These are phyloP conservation scores for Tetraneura akinire DNA, from an alignment of 1,140 invertebrate species.

Conservation along the genomic window DNA sequence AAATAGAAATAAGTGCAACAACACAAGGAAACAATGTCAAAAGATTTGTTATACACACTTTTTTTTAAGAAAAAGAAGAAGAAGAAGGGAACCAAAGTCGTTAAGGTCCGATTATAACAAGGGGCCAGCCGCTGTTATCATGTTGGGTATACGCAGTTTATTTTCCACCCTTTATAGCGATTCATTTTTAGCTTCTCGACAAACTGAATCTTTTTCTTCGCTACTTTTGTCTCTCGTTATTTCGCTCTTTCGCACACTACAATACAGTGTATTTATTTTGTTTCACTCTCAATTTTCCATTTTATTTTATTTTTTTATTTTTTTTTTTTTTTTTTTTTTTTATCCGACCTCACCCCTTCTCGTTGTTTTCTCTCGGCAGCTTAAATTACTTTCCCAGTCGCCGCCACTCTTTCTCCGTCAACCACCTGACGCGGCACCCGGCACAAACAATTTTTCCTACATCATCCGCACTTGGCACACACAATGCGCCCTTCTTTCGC, in stretches of 20 bases:
- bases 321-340: constrained; percentile 7
- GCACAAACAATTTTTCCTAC: constrained; percentile 51
- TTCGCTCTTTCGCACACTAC: neutral
- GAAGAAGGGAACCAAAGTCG: constrained; percentile 38
- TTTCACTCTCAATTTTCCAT: constrained; percentile 6
- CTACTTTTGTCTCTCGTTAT: constrained; percentile 24
- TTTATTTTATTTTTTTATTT: constrained; percentile 2
- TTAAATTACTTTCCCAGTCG: constrained; percentile 41
- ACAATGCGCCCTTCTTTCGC: constrained; percentile 41
- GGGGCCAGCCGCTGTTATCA: constrained; percentile 50
- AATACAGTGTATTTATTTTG: too few species aligned
- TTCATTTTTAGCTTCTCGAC: constrained; percentile 51
- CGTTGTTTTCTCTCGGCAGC: constrained; percentile 25
- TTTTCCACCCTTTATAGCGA: constrained; percentile 49
- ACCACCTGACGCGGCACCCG: constrained; percentile 47
- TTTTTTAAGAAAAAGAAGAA: constrained; percentile 15
- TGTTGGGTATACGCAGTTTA: constrained; percentile 49
- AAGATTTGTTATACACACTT: constrained; percentile 46
- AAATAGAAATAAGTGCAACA: constrained; percentile 27
- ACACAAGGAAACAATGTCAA: constrained; percentile 43
- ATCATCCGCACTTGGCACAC: constrained; percentile 49
- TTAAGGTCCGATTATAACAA: constrained; percentile 51
- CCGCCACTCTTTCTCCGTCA: neutral
- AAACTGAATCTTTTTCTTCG: constrained; percentile 36
- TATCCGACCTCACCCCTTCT: neutral